Evolutionary conservation across 2,113 vertebrate species (phyloP), one percentile per base, ranked within the genome.

Genomic region (Campylomormyrus numenius): DNA sequence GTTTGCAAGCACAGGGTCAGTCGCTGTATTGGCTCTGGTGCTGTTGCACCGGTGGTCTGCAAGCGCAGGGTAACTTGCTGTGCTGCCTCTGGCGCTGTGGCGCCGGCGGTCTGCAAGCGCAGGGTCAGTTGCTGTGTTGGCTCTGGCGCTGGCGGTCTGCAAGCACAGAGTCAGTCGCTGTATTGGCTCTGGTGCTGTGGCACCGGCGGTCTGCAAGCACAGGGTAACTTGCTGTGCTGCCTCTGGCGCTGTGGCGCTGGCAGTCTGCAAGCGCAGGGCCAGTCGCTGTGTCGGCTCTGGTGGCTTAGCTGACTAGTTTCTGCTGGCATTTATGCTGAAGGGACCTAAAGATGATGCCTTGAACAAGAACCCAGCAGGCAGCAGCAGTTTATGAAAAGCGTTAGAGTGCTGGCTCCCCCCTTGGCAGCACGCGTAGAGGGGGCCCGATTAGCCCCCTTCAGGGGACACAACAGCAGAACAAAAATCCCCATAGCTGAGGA

Each of bases 51-150:
- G 2, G 5, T 0, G 1, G 66, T 10, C 10, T 70, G 27, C 0
- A 13, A 70, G 3, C 27, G 31, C n/a, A 31, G 66, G 11, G 66
- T 31, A n/a, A 27, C n/a, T 70, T 9, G 9, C n/a, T 70, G 62
- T n/a, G n/a, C 0, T 27, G 9, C 2, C 62, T 31, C 10, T 27
- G 10, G n/a, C 0, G n/a, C 1, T 49, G 48, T 49, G 48, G 48
- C 2, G 0, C 2, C 0, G 0, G 10, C 2, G 0, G 10, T 49
- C 10, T 11, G 48, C 1, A 49, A 50, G 11, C 49, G 0, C 49
- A 50, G 56, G 24, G 56, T n/a, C 21, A 21, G 21, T 24, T 1
- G 5, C 5, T 62, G 21, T 5, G 1, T n/a, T 8, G 0, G 0
- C 11, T 15, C 13, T 50, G 56, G 56, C 6, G 0, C 56, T 0